These are phyloP conservation scores for Leucophora obtusa DNA, from an alignment of 2,888 invertebrate species.

Conservation along the genomic window DNA sequence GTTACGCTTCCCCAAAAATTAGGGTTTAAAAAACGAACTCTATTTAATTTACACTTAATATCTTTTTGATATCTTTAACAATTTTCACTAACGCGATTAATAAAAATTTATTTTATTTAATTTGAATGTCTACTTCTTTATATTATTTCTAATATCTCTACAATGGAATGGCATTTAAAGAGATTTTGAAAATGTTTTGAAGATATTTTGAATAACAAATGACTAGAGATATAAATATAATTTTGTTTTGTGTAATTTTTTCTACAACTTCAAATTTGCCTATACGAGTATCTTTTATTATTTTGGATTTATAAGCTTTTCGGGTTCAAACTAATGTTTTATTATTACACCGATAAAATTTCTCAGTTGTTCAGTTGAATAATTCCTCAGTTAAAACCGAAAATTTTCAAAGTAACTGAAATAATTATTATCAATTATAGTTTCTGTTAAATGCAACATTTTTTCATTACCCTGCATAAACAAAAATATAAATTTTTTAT, in stretches of 20 bases:
- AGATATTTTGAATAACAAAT: slow-evolving; percentile 42
- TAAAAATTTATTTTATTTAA: slow-evolving; percentile 44
- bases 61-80: slow-evolving; percentile 1
- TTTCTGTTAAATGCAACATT: too few relatives aligned
- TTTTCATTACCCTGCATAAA: too few relatives aligned
- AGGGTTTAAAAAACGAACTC: background rate
- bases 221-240: slow-evolving; percentile 40
- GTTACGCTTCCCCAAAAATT: slow-evolving; percentile 52
- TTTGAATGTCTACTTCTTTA: slow-evolving; percentile 25
- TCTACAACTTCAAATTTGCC: slow-evolving; percentile 16
- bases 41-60: slow-evolving; percentile 25
- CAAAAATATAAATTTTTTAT: too few relatives aligned
- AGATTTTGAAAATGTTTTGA: slow-evolving; percentile 19
- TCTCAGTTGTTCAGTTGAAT: too few relatives aligned
- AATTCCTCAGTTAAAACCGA: too few relatives aligned
- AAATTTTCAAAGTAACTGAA: too few relatives aligned
- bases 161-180: slow-evolving; percentile 4
- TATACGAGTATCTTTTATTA: slow-evolving; percentile 20
- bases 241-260: slow-evolving; percentile 31
- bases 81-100: slow-evolving; percentile 54
- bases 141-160: slow-evolving; percentile 13
- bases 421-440: too few relatives aligned
- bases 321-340: too few relatives aligned
- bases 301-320: background rate
- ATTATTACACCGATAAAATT: too few relatives aligned